Evolutionary conservation across 2,113 vertebrate genomes (phyloP).

Genomic region (Zapornia atra): DNA sequence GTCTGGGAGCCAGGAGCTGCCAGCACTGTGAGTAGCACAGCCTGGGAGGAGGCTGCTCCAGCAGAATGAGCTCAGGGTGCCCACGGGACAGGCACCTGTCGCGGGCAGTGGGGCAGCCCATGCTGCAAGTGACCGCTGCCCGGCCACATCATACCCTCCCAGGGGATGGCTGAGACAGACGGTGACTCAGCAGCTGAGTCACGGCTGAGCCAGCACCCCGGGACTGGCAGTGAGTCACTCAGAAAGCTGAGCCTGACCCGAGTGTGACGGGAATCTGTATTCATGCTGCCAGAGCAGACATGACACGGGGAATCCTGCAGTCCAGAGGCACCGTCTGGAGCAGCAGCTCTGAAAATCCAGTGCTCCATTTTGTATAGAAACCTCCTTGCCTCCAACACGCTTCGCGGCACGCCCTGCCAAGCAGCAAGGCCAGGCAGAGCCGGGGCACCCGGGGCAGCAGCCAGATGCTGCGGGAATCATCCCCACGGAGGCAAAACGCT

Average conservation of each 20-base stretch:
- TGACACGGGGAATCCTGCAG: neutral
- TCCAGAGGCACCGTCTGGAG: neutral
- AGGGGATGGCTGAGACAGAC: neutral
- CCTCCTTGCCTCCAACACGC: neutral
- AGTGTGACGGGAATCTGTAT: neutral
- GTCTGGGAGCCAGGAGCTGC: neutral
- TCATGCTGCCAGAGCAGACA: accelerated
- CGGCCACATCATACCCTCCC: neutral
- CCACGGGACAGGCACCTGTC: neutral
- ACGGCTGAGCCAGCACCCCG: constrained; percentile 28
- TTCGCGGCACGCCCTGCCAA: accelerated
- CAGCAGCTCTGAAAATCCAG: neutral
- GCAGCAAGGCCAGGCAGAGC: neutral
- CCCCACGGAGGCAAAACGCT: accelerated
- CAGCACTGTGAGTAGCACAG: accelerated
- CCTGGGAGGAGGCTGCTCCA: accelerated
- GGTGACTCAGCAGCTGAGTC: constrained; percentile 67
- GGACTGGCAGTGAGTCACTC: neutral
- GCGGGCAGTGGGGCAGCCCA: neutral
- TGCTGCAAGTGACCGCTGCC: neutral
- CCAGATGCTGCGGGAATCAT: neutral
- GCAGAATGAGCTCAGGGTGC: accelerated
- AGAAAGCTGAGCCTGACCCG: neutral
- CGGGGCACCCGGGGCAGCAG: neutral
- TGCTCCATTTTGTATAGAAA: constrained; percentile 22